These are phyloP conservation scores for Empidonax alnorum DNA, from an alignment of 2,113 vertebrate species.

Conservation along the genomic window DNA sequence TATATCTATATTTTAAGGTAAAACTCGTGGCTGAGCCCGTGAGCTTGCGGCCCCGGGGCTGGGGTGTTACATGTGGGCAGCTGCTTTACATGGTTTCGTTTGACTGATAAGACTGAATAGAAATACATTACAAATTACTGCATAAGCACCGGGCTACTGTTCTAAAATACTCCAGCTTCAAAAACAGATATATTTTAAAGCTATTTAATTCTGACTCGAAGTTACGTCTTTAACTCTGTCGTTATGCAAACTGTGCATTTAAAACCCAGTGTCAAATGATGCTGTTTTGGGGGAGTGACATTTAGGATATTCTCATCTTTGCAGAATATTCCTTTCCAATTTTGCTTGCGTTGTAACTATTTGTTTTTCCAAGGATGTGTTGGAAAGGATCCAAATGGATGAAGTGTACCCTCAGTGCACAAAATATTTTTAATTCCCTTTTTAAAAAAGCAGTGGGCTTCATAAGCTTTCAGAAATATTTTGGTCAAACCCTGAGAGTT, in stretches of 20 bases:
- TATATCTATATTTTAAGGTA: no score
- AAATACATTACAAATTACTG: neutral
- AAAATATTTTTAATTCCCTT: neutral
- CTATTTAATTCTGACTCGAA: neutral
- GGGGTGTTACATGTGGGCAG: neutral
- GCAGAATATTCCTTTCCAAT: neutral
- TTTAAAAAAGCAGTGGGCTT: neutral
- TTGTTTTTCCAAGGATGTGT: neutral
- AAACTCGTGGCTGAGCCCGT: no score
- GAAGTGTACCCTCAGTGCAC: neutral
- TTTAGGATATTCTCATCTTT: neutral
- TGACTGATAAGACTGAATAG: neutral
- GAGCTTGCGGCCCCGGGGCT: no score
- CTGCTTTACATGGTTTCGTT: neutral
- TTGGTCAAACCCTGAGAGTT: neutral
- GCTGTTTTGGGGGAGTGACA: neutral
- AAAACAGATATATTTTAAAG: neutral
- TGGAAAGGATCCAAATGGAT: slow-evolving; percentile 7
- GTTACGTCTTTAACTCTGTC: neutral
- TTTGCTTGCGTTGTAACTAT: neutral
- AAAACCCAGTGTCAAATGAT: neutral
- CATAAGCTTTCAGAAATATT: slow-evolving; percentile 4
- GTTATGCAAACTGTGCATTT: neutral
- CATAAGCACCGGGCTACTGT: neutral
- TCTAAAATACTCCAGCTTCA: neutral